Conservation (phyloP, 2,888 invertebrate species). For the Ctenicera cuprea region DNA sequence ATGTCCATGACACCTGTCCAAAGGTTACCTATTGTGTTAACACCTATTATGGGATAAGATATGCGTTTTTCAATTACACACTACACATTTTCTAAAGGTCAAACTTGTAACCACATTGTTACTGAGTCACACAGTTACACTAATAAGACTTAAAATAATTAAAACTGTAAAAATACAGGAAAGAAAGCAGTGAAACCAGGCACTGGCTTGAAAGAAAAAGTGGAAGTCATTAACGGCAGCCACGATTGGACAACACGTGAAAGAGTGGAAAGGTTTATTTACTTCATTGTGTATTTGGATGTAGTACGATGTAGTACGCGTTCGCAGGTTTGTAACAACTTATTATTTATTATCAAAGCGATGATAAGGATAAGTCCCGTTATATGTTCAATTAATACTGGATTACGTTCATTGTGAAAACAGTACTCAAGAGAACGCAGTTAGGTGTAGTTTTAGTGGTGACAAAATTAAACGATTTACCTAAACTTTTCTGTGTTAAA, state of each 20-base stretch:
- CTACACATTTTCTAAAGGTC: constrained; percentile 9
- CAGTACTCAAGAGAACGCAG: not conserved
- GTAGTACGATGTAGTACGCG: constrained; percentile 11
- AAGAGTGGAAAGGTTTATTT: not conserved
- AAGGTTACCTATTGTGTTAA: constrained; percentile 9
- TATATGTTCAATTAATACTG: not conserved
- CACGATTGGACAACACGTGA: constrained; percentile 3
- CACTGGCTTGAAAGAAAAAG: not conserved
- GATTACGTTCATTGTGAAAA: not conserved
- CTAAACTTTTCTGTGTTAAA: no score
- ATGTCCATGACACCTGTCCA: constrained; percentile 8
- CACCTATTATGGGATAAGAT: constrained; percentile 23
- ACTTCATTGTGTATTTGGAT: not conserved
- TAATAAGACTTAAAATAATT: not conserved
- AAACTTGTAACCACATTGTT: not conserved
- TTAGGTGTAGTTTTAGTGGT: not conserved
- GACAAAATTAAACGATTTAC: not conserved
- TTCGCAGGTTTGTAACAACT: not conserved
- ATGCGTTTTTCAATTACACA: constrained; percentile 6
- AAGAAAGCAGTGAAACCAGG: not conserved
- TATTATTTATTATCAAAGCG: not conserved
- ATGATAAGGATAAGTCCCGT: constrained; percentile 1
- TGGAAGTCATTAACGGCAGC: not conserved
- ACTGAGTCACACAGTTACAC: not conserved
- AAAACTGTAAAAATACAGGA: not conserved